Evolutionary conservation across 1,140 invertebrate genomes (phyloP).

Genomic region (Caenorhabditis brenneri): DNA sequence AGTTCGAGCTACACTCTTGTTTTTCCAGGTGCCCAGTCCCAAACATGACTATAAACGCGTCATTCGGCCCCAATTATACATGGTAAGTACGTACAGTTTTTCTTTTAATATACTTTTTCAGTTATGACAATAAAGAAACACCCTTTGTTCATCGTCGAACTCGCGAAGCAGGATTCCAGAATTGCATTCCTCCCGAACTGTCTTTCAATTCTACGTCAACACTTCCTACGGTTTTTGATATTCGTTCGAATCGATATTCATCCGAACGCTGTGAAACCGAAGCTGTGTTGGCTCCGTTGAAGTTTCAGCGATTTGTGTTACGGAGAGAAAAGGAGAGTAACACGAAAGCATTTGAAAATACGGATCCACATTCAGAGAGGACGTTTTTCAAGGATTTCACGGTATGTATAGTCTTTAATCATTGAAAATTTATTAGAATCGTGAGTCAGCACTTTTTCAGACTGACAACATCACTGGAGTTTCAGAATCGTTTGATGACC

Average conservation of each 20-base stretch:
- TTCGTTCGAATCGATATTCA: neutral
- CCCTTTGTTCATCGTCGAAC: neutral
- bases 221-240: conserved; percentile 11
- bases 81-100: neutral
- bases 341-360: neutral
- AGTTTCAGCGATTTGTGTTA: neutral
- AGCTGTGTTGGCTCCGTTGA: neutral
- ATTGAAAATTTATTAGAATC: no score
- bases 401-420: neutral
- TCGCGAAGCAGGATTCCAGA: neutral
- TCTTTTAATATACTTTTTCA: neutral
- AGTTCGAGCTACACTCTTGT: neutral
- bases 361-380: neutral
- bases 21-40: neutral
- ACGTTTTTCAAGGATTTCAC: conserved; percentile 14
- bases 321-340: neutral
- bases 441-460: neutral
- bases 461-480: neutral
- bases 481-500: neutral
- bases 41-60: neutral
- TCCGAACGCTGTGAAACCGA: neutral
- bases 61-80: neutral
- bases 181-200: conserved; percentile 7
- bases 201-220: neutral
- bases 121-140: neutral